Evolutionary conservation across 2,888 invertebrate species (phyloP), one percentile per base, ranked within the genome.

Genomic region (Tetanocera ferruginea): DNA sequence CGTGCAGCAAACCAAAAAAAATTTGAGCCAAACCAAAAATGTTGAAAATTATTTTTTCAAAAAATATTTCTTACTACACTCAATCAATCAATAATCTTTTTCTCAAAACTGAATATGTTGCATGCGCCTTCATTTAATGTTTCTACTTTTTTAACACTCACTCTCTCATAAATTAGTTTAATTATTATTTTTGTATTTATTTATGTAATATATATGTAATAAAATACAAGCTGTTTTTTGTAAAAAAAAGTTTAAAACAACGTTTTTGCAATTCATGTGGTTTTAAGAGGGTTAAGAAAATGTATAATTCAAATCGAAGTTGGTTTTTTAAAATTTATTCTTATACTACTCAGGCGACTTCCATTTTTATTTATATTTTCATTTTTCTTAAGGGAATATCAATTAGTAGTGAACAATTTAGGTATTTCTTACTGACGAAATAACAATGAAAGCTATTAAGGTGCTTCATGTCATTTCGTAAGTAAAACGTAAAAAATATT

Each of bases 171-270:
- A 83, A 77, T 82, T 86, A 88, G 86, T 83, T 82, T 86, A 87
- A 87, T 86, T 86, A 82, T 83, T 84, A 86, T 84, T 85, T 86
- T 86, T 84, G 84, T 87, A 88, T 86, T 87, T 88, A 88, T 87
- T 87, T 87, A 88, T 87, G 80, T 81, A n/a, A 82, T 82, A 83
- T 83, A 86, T 83, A 77, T 77, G 78, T 78, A 80, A 80, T 79
- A 67, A 55, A 84, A 83, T 82, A 86, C 83, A 86, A 85, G 80
- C 83, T 78, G 82, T 78, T 86, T 83, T 81, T 77, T 79, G n/a
- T n/a, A n/a, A n/a, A 86, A 84, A 80, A 82, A 83, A 83, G 49
- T 17, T 43, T 55, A 73, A 62, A 6, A 34, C 25, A 62, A 51
- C 23, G 5, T 19, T 79, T 70, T 57, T 55, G 51, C 3, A 28